A percentile compares a stretch with the other conserved stretches of the same genome.
Evolutionary conservation across 1,140 invertebrate species (phyloP).

Genomic region (Diabrotica virgifera): DNA sequence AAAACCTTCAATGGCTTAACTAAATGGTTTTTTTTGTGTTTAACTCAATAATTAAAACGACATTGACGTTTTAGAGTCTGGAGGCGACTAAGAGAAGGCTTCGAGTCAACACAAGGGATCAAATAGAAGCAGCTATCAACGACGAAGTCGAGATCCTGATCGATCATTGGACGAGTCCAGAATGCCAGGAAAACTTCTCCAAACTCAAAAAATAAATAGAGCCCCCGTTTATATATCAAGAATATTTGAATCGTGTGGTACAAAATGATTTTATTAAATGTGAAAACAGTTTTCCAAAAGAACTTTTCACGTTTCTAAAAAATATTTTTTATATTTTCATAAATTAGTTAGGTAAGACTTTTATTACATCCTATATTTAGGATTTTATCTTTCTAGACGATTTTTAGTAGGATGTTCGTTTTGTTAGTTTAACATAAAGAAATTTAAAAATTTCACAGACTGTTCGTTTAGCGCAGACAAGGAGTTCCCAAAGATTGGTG

Average conservation of each 20-base stretch:
- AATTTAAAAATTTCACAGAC: conserved; percentile 16
- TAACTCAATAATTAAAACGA: background rate
- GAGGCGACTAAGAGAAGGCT: conserved; percentile 59
- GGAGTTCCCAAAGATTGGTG: conserved; percentile 15
- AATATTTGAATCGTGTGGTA: conserved; percentile 7
- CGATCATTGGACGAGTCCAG: conserved; percentile 63
- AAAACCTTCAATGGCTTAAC: background rate
- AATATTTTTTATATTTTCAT: conserved; percentile 26
- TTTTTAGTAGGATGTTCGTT: conserved; percentile 15
- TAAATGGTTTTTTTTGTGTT: background rate
- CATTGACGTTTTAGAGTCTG: conserved; percentile 37
- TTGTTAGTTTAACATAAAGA: background rate
- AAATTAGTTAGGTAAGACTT: conserved; percentile 12
- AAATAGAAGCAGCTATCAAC: conserved; percentile 57
- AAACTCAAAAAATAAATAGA: conserved; percentile 21
- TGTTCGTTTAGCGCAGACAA: conserved; percentile 10
- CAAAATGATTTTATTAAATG: conserved; percentile 15
- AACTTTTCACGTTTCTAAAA: conserved; percentile 7
- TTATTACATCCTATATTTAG: conserved; percentile 15
- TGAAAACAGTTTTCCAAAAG: background rate
- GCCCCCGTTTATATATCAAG: background rate
- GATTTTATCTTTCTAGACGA: conserved; percentile 12
- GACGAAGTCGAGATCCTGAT: conserved; percentile 58
- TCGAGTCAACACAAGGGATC: conserved; percentile 52
- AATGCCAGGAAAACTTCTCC: conserved; percentile 55